Evolutionary conservation across 2,888 invertebrate genomes (phyloP), one percentile per base, ranked within the genome.

Genomic region (Eupelmus urozonus): DNA sequence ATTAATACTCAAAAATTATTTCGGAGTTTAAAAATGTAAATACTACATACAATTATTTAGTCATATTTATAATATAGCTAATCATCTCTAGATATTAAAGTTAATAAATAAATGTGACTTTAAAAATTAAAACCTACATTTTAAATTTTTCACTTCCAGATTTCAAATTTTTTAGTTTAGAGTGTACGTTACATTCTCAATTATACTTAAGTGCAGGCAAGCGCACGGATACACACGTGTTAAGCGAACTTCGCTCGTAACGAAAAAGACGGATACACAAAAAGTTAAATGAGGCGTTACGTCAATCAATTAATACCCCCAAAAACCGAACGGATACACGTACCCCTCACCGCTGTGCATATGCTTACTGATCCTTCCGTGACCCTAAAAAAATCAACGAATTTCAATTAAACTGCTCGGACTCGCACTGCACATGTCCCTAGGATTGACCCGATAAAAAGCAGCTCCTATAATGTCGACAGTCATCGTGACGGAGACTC

Each of bases 241-340:
- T 0, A 7, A 11, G 7, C 11, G 18, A 23, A 40, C 40, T n/a
- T n/a, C 4, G 16, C 16, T 45, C 45, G 2, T 45, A 45, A 57
- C 57, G 20, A 51, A 25, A 51, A 13, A 23, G 13, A 51, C 25
- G 29, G 23, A 20, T 16, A 57, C 49, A 27, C 18, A 49, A 63
- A 70, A 63, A 29, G 49, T 57, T 63, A 57, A 76, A 72, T 65
- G 59, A 66, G 45, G 60, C 66, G 34, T 59, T 27, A 7, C 27
- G 51, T n/a, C 29, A 60, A 72, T 66, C 66, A 27, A 77, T 76
- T 76, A 70, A 76, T 65, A 49, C 13, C 60, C 5, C 45, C 18
- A 42, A 49, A 59, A 66, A 40, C 25, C 13, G 63, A n/a, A 40
- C 51, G 45, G 2, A 45, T 16, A 29, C 60, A 23, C 34, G 20